These are phyloP conservation scores for Furnarius figulus DNA, from an alignment of 2,113 vertebrate species.

Conservation along the genomic window DNA sequence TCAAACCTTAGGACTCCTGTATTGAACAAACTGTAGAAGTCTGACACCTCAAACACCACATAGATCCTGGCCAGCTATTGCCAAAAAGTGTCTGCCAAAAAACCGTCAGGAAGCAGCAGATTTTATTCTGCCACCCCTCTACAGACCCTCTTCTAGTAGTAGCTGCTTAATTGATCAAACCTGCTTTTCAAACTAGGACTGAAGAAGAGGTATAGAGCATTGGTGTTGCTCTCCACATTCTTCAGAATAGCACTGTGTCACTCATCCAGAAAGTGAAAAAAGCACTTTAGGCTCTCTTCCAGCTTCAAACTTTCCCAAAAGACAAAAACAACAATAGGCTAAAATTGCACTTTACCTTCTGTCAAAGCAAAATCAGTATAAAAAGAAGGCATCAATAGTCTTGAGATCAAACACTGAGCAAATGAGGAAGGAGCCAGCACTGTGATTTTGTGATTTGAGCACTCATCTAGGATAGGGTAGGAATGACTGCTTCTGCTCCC, in stretches of 20 bases:
- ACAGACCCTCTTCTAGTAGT: not conserved
- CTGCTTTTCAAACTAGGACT: not conserved
- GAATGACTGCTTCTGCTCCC: not conserved
- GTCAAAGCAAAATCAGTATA: not conserved
- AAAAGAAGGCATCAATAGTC: not conserved
- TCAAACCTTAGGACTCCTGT: slow-evolving; percentile 44
- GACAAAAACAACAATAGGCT: not conserved
- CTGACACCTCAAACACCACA: not conserved
- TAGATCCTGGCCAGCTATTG: not conserved
- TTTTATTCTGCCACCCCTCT: not conserved
- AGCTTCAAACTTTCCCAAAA: not conserved
- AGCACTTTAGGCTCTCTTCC: not conserved
- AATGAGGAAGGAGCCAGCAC: not conserved
- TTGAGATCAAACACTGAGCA: not conserved
- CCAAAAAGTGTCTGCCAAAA: not conserved
- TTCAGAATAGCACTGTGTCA: not conserved
- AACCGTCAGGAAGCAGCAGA: not conserved
- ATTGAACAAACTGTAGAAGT: not conserved
- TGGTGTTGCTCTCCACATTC: not conserved
- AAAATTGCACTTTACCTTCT: not conserved
- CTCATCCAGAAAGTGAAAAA: not conserved
- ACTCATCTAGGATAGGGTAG: not conserved
- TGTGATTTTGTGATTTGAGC: not conserved
- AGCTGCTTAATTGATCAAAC: not conserved
- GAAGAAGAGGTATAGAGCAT: not conserved